Evolutionary conservation across 2,888 invertebrate genomes (phyloP), one percentile per base, ranked within the genome.

Genomic region (Gerris lacustris): DNA sequence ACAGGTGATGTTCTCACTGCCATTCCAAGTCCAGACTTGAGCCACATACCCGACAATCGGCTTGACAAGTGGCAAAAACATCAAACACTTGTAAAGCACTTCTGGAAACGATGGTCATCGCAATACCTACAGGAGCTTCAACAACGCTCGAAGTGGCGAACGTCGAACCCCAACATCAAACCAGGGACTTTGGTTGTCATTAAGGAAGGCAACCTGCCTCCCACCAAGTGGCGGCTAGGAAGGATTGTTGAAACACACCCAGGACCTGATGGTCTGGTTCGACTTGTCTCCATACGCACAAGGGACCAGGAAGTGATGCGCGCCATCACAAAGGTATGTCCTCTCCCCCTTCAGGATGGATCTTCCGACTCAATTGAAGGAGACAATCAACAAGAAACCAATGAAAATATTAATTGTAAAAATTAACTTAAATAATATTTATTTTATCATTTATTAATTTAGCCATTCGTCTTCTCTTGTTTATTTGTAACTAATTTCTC

Each of bases 151-250:
- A 71, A 67, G 63, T 71, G 71, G 71, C 69, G 64, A 45, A 15
- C 45, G 17, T 7, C 7, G 11, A 68, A 44, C 5, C 5, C 6
- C 9, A 71, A 71, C 44, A 5, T 71, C 6, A 7, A 6, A 5
- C 4, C 6, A 6, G 71, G 69, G 31, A 45, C 67, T 6, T 17
- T 71, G 5, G 68, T 71, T 1, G 62, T 71, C 5, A 44, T 71
- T 44, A 71, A 71, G 62, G 45, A 71, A 45, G 69, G 69, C 66
- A 6, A 71, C n/a, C n/a, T 68, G 5, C 71, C 71, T 5, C 63
- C 67, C 6, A 45, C 6, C 6, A 6, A 68, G n/a, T 71, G 71
- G 71, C 64, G 45, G 6, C 71, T 71, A 6, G 71, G 43, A 6
- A 47, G 71, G 11, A 47, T 47, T 47, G 11, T 11, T 47, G 7